Conservation (phyloP, 2,113 vertebrate genomes). For the Archocentrus centrarchus region DNA sequence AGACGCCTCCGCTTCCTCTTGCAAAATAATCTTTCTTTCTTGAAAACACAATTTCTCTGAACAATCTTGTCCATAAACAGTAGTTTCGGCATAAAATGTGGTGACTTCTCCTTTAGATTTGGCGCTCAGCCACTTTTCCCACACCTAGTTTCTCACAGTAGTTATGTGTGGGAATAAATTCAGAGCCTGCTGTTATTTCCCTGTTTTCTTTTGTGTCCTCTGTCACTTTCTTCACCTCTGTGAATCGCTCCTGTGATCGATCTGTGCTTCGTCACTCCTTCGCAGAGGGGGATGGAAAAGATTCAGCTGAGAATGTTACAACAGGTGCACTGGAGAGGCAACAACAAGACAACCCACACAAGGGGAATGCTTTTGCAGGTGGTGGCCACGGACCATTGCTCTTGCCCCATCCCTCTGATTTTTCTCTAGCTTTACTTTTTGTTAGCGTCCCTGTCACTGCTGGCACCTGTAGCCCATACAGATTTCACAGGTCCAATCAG, state of each 20-base stretch:
- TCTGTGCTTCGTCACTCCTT: not conserved
- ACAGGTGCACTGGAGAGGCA: not conserved
- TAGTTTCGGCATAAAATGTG: not conserved
- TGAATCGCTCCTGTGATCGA: not conserved
- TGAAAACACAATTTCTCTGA: not conserved
- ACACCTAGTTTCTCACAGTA: not conserved
- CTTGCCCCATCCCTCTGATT: not conserved
- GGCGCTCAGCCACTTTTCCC: not conserved
- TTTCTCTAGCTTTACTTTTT: not conserved
- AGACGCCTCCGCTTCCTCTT: fast-evolving
- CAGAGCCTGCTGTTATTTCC: not conserved
- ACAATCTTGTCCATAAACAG: not conserved
- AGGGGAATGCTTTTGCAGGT: not conserved
- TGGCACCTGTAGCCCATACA: not conserved
- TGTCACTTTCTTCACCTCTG: not conserved
- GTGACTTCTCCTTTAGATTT: not conserved
- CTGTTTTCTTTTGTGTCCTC: not conserved
- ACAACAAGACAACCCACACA: not conserved
- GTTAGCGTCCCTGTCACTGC: not conserved
- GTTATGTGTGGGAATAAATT: not conserved
- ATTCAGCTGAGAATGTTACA: not conserved
- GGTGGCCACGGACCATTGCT: not conserved
- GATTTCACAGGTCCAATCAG: not conserved
- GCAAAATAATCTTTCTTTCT: fast-evolving
- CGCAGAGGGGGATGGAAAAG: not conserved